A percentile compares a stretch with the other conserved stretches of the same genome.
Evolutionary conservation across 2,113 vertebrate species (phyloP).

Genomic region (Ursus arctos): DNA sequence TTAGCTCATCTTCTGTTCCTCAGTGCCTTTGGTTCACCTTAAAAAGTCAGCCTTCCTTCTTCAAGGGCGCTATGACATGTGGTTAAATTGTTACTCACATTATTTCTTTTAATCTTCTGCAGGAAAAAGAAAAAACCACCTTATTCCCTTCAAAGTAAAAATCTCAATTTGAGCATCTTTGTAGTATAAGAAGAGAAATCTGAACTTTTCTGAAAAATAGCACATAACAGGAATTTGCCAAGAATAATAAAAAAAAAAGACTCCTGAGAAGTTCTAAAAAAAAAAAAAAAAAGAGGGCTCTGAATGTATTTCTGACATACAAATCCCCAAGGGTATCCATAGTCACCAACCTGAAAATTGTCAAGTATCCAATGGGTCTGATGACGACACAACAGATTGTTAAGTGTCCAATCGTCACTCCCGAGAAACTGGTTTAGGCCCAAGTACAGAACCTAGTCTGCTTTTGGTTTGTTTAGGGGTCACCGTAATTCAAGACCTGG

Average conservation of each 20-base stretch:
- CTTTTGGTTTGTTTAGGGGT: slow-evolving; percentile 17
- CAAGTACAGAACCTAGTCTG: not conserved
- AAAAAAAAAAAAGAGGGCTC: not conserved
- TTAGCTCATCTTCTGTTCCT: slow-evolving; percentile 39
- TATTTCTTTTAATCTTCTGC: slow-evolving; percentile 1
- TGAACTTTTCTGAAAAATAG: slow-evolving; percentile 69
- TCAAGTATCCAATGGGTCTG: not conserved
- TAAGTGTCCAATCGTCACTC: not conserved
- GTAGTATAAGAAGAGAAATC: slow-evolving; percentile 65
- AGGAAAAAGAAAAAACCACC: slow-evolving; percentile 66
- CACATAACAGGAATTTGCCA: slow-evolving; percentile 61
- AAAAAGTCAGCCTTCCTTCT: slow-evolving; percentile 75
- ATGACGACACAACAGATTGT: not conserved
- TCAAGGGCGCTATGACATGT: slow-evolving; percentile 58
- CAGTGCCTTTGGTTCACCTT: slow-evolving; percentile 45
- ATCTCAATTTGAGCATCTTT: slow-evolving; percentile 66
- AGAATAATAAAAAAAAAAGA: slow-evolving; percentile 63
- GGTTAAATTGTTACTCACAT: slow-evolving; percentile 61
- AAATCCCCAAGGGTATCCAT: not conserved
- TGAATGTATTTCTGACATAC: slow-evolving; percentile 49
- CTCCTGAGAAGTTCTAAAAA: slow-evolving; percentile 15
- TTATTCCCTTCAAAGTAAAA: slow-evolving; percentile 72
- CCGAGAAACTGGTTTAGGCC: slow-evolving; percentile 7
- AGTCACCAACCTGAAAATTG: slow-evolving; percentile 53
- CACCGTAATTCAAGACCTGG: slow-evolving; percentile 15